Evolutionary conservation across 1,140 invertebrate genomes (phyloP).

Genomic region (Galleria mellonella): DNA sequence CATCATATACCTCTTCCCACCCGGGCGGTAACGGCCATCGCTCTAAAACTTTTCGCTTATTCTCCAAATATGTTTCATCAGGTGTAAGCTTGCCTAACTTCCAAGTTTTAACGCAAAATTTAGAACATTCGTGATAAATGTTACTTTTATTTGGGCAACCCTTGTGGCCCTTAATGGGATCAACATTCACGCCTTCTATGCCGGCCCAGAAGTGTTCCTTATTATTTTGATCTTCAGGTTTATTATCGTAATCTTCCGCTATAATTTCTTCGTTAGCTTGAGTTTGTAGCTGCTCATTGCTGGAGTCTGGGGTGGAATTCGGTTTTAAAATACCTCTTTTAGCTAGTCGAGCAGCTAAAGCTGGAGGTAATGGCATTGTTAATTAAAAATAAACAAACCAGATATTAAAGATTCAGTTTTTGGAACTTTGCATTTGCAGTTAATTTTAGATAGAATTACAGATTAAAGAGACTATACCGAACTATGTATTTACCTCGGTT

Average conservation of each 20-base stretch:
- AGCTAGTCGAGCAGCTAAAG: constrained; percentile 87
- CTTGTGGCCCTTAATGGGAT: constrained; percentile 78
- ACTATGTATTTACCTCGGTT: too few relatives aligned
- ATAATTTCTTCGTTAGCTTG: constrained; percentile 87
- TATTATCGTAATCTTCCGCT: constrained; percentile 88
- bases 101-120: constrained; percentile 93
- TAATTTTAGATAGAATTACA: too few relatives aligned
- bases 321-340: constrained; percentile 86
- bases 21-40: constrained; percentile 94
- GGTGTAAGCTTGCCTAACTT: constrained; percentile 84
- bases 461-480: too few relatives aligned
- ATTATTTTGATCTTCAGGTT: constrained; percentile 51
- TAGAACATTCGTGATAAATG: constrained; percentile 93
- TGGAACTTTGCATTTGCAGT: too few relatives aligned
- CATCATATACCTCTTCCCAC: constrained; percentile 96
- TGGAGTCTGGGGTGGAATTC: constrained; percentile 38
- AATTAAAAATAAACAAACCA: too few relatives aligned
- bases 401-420: too few relatives aligned
- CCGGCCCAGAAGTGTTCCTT: constrained; percentile 66
- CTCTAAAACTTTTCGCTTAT: constrained; percentile 84
- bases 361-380: constrained; percentile 91
- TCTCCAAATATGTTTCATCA: constrained; percentile 83
- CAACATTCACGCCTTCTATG: constrained; percentile 74
- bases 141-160: constrained; percentile 98
- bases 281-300: constrained; percentile 56